Base-by-base conservation (phyloP, 2,888 invertebrate species). In the Nymphalis c-album region DNA sequence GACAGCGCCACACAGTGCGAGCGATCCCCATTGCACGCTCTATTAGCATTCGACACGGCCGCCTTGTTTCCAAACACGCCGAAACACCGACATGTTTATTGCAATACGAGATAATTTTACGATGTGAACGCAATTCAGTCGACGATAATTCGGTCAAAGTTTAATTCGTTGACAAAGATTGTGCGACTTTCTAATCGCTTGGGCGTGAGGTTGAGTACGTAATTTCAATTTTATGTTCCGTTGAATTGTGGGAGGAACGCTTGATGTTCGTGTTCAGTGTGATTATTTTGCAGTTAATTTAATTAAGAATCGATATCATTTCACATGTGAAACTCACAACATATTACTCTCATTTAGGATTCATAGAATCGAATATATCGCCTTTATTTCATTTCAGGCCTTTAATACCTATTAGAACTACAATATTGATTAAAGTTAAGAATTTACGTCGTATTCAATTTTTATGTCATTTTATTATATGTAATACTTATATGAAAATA, bases 131-230 rank as follows among this genome's bases (percentile, higher is more conserved):
- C 80, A 78, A 80, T 81, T 79, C 76, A 76, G 77, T 75, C 75
- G 74, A 82, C 80, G 83, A 81, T 91, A 90, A 92, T 86, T 91
- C 91, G 90, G 91, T 92, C 91, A 92, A 85, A 92, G 86, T 92
- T 92, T 92, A 91, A 91, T 84, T 78, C 88, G 89, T 78, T 86
- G 81, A 92, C 91, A 92, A 92, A 91, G 90, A 89, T 90, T 78
- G 72, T 73, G 74, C 71, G 70, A 80, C 78, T 84, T 85, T 78
- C 85, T 87, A 90, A 91, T 89, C 84, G 87, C 73, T 81, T 74
- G 78, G 89, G 91, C 86, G 88, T 85, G 83, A 78, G 82, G 84
- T 79, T 79, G 76, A 80, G 77, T 80, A 78, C 78, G 81, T 78
- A 76, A 85, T 88, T 85, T 83, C 85, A 82, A 89, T 87, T 89